Base-by-base conservation (phyloP, 2,888 invertebrate genomes). In the Ichneumon xanthorius region DNA sequence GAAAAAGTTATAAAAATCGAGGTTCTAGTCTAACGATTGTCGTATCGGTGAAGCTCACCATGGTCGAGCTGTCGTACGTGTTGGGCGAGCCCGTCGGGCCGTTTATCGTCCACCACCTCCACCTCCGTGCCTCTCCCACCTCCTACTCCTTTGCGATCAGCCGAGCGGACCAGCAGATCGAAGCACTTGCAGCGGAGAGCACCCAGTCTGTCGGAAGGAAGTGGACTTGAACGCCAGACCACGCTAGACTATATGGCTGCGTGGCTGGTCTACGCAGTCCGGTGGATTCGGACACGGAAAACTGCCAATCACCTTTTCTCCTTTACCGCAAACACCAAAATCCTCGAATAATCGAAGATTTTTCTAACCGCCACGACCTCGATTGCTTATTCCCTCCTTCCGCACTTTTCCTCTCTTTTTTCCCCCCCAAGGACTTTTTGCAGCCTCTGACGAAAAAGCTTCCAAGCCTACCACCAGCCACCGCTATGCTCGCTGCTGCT, bases 21-120 rank as follows among this genome's bases (percentile, higher is more conserved):
- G 55, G 37, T 22, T 22, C n/a, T 40, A 58, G 72, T 19, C 9
- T 58, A 72, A 58, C 2, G 40, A 72, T 63, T 33, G 73, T 48
- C n/a, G 75, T 26, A 37, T 22, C 50, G 75, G 9, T 33, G 65
- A 76, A 33, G 75, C 85, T 85, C 77, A 87, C 87, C 87, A 87
- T 87, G 79, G 83, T 87, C 77, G 78, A 83, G 80, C 78, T 71
- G 81, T 67, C 72, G 85, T 82, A 76, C 79, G 82, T 82, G 82
- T 79, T 82, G 86, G 86, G 79, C 86, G 84, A 84, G 84, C 81
- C 80, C 84, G 82, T 84, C 50, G 75, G 82, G 73, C 80, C 67
- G 79, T 86, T 80, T 78, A 67, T 73, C 75, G 65, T 78, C 68
- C 61, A 45, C 71, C 65, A 65, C 73, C 71, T 61, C 80, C 76